These are phyloP conservation scores for Megaustenia siamemsis DNA, from an alignment of 2,888 invertebrate species.

Conservation along the genomic window DNA sequence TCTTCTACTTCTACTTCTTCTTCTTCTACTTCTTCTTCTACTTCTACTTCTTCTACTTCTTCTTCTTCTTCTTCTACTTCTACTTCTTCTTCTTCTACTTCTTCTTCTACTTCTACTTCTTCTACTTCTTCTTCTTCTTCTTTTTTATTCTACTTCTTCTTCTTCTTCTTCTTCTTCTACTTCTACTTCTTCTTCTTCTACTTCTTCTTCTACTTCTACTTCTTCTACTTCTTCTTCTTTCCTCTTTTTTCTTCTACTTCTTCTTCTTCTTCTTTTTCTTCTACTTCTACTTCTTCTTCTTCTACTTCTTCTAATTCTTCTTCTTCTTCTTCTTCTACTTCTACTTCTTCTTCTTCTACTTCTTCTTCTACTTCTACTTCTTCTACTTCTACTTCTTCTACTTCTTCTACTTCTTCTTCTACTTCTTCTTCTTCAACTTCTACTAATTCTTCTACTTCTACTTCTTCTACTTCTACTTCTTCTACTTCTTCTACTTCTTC, in stretches of 20 bases:
- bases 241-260: too few species aligned
- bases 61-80: too few species aligned
- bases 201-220: too few species aligned
- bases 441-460: not conserved
- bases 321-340: too few species aligned
- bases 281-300: too few species aligned
- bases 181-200: not conserved
- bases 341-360: not conserved
- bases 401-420: slow-evolving; percentile 17
- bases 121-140: slow-evolving; percentile 3
- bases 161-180: not conserved
- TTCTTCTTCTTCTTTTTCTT: too few species aligned
- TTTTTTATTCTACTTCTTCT: too few species aligned
- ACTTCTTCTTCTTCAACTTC: not conserved
- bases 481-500: not conserved
- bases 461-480: not conserved
- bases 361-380: not conserved
- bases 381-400: slow-evolving; percentile 24
- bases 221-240: too few species aligned
- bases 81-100: not conserved
- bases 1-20: not conserved
- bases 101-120: not conserved
- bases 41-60: not conserved
- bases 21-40: not conserved
- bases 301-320: too few species aligned